These are phyloP conservation scores for Ctenosaura bakeri DNA, from an alignment of 2,797 vertebrate genomes.

Conservation along the genomic window DNA sequence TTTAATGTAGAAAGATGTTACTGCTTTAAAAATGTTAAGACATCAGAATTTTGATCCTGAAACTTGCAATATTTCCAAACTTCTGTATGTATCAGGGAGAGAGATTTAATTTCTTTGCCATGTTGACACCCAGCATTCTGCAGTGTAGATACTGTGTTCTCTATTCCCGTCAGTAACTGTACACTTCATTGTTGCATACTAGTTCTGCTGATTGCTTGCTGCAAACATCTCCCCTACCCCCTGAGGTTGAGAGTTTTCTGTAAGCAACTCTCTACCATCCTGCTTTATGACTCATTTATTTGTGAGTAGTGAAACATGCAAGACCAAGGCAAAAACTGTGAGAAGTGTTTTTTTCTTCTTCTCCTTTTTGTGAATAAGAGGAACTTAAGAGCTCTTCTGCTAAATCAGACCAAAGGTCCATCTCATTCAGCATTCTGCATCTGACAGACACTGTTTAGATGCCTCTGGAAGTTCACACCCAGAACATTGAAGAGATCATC, in stretches of 20 bases:
- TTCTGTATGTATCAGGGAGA: not conserved
- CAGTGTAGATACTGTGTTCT: not conserved
- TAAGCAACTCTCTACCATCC: not conserved
- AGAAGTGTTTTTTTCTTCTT: not conserved
- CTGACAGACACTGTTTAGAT: not conserved
- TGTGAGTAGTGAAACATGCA: not conserved
- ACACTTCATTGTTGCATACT: not conserved
- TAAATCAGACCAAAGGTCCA: slow-evolving; percentile 4
- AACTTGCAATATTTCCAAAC: not conserved
- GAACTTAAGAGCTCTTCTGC: not conserved
- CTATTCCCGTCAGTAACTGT: not conserved
- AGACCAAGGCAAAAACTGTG: not conserved
- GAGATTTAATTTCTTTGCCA: not conserved
- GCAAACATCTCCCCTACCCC: not conserved
- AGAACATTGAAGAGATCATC: not conserved
- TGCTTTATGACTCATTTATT: slow-evolving; percentile 19
- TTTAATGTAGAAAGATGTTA: not conserved
- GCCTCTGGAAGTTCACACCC: not conserved
- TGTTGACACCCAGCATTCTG: not conserved
- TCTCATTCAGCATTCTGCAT: not conserved
- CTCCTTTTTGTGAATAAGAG: not conserved
- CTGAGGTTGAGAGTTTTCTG: not conserved
- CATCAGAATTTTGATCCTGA: not conserved
- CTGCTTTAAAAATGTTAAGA: not conserved
- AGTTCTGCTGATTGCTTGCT: not conserved